Conservation (phyloP, 2,797 vertebrate genomes). For the Cyprinella venusta region DNA sequence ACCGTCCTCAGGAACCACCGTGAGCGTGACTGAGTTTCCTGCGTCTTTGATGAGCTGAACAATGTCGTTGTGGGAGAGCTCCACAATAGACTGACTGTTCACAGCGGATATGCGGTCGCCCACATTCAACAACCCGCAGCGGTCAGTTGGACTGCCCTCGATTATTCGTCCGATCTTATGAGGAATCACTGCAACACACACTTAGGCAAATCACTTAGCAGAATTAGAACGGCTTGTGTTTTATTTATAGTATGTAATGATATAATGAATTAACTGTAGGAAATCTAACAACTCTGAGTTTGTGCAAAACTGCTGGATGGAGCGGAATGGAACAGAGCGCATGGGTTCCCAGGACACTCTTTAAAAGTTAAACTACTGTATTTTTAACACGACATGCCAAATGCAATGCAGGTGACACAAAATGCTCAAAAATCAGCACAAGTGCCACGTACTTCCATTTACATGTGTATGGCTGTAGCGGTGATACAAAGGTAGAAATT, state of each 20-base stretch:
- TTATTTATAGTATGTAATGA: neutral
- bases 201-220: conserved; percentile 49
- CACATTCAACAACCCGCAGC: conserved; percentile 89
- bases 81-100: conserved; percentile 90
- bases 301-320: neutral
- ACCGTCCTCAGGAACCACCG: conserved; percentile 95
- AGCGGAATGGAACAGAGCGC: neutral
- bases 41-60: conserved; percentile 98
- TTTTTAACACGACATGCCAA: neutral
- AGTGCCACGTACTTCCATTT: neutral
- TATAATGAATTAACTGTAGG: neutral
- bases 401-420: neutral
- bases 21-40: conserved; percentile 89
- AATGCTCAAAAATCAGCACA: neutral
- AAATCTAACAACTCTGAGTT: neutral
- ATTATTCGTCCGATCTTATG: conserved; percentile 99
- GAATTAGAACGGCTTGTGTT: neutral
- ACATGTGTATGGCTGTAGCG: neutral
- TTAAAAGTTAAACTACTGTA: neutral
- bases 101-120: conserved; percentile 96
- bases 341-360: neutral
- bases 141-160: conserved; percentile 94
- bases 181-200: conserved; percentile 85
- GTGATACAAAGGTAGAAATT: neutral
- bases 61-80: conserved; percentile 95